Evolutionary conservation across 2,888 invertebrate genomes (phyloP).

Genomic region (Philhelius pedissequus): DNA sequence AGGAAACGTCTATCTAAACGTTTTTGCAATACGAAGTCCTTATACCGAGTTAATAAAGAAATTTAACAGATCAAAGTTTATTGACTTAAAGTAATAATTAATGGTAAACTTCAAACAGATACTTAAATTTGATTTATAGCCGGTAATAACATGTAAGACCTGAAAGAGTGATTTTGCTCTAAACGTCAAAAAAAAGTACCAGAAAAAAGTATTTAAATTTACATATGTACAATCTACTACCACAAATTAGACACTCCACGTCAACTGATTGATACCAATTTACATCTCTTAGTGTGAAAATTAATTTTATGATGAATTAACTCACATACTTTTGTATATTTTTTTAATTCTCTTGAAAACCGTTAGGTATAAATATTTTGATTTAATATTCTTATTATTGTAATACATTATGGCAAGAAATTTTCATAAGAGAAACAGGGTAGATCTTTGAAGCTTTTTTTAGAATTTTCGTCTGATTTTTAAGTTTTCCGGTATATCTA

Average conservation of each 20-base stretch:
- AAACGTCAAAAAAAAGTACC: background rate
- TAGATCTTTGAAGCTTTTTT: too few relatives aligned
- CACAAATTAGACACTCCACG: background rate
- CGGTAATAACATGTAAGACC: background rate
- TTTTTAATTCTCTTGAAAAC: too few relatives aligned
- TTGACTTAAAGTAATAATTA: background rate
- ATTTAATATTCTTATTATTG: too few relatives aligned
- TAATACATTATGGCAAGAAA: too few relatives aligned
- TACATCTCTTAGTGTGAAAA: too few relatives aligned
- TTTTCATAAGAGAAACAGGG: too few relatives aligned
- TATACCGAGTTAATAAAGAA: slow-evolving; percentile 7
- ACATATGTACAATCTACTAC: background rate
- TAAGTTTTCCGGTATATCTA: too few relatives aligned
- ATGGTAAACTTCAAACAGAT: slow-evolving; percentile 1
- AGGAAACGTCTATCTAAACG: background rate
- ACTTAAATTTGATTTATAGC: background rate
- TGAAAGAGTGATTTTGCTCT: background rate
- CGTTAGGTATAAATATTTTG: too few relatives aligned
- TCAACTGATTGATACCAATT: background rate
- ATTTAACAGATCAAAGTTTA: background rate
- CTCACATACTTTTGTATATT: too few relatives aligned
- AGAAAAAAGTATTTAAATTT: background rate
- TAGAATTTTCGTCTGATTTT: too few relatives aligned
- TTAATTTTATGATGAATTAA: too few relatives aligned
- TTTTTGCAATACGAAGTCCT: background rate